Conservation (phyloP, 2,113 vertebrate genomes). For the Pungitius pungitius region DNA sequence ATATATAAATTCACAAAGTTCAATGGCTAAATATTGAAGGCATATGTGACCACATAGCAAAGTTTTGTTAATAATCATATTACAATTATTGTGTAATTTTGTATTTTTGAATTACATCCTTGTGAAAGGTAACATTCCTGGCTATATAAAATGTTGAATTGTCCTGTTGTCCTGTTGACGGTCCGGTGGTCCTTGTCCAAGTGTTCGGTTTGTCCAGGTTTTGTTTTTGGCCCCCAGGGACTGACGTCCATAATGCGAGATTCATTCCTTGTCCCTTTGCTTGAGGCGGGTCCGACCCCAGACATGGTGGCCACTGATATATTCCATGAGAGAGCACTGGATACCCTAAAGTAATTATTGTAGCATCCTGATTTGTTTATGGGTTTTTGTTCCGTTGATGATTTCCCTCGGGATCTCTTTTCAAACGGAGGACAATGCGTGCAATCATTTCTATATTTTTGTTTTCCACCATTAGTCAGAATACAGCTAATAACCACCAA, state of each 20-base stretch:
- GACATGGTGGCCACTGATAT: constrained; percentile 75
- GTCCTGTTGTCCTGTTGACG: constrained; percentile 1
- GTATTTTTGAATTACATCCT: neutral
- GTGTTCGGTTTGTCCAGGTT: constrained; percentile 47
- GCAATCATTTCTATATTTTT: constrained; percentile 79
- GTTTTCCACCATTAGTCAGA: constrained; percentile 64
- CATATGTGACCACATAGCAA: neutral
- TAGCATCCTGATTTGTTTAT: constrained; percentile 64
- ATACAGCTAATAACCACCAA: constrained; percentile 73
- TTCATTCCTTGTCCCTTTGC: constrained; percentile 51
- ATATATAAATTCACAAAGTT: neutral
- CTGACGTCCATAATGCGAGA: constrained; percentile 52
- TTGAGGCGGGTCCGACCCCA: constrained; percentile 62
- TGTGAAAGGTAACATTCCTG: neutral
- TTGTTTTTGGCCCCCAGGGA: constrained; percentile 25
- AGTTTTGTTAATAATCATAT: neutral
- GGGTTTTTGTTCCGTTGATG: constrained; percentile 75
- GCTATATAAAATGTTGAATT: neutral
- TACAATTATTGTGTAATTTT: neutral
- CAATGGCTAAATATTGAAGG: neutral
- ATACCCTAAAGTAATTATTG: constrained; percentile 82
- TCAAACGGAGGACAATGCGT: constrained; percentile 79
- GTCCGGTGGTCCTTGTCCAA: constrained; percentile 27
- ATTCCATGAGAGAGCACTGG: constrained; percentile 78
- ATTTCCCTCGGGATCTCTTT: constrained; percentile 83